Evolutionary conservation across 1,140 invertebrate species (phyloP).

Genomic region (Rhagoletis zephyria): DNA sequence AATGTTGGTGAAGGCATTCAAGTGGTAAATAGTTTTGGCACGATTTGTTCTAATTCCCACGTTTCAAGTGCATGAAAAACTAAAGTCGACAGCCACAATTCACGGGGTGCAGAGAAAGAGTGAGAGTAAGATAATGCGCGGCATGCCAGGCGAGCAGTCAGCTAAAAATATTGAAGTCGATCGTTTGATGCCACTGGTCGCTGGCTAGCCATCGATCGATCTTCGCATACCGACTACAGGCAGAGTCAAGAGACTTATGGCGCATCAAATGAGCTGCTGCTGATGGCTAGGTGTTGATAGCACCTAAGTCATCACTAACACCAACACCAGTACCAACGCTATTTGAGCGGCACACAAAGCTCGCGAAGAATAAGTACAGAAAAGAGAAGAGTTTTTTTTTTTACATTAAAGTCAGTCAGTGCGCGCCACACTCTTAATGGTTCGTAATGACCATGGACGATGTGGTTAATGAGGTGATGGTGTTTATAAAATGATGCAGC

Average conservation of each 20-base stretch:
- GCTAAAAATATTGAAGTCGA: not conserved
- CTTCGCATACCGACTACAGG: not conserved
- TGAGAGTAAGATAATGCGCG: not conserved
- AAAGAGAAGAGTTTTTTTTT: too few species aligned
- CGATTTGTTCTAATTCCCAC: constrained; percentile 61
- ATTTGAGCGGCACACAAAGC: too few species aligned
- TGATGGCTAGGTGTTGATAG: constrained; percentile 32
- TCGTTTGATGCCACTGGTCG: constrained; percentile 1
- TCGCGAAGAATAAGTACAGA: too few species aligned
- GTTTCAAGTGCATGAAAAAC: constrained; percentile 59
- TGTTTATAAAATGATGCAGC: constrained; percentile 2
- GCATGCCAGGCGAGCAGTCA: not conserved
- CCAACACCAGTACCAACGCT: not conserved
- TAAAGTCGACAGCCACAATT: constrained; percentile 7
- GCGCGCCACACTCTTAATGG: not conserved
- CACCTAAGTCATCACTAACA: not conserved
- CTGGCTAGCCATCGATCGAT: constrained; percentile 16
- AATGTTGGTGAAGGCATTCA: constrained; percentile 59
- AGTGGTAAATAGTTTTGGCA: constrained; percentile 61
- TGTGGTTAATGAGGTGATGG: constrained; percentile 51
- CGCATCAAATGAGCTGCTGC: constrained; percentile 33
- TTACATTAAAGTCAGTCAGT: not conserved
- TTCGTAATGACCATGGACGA: constrained; percentile 35
- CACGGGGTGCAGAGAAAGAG: not conserved
- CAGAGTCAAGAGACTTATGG: not conserved